phyloP scores from a whole-genome alignment of 1,140 invertebrate genomes.

The Drosophila sturtevanti region DNA sequence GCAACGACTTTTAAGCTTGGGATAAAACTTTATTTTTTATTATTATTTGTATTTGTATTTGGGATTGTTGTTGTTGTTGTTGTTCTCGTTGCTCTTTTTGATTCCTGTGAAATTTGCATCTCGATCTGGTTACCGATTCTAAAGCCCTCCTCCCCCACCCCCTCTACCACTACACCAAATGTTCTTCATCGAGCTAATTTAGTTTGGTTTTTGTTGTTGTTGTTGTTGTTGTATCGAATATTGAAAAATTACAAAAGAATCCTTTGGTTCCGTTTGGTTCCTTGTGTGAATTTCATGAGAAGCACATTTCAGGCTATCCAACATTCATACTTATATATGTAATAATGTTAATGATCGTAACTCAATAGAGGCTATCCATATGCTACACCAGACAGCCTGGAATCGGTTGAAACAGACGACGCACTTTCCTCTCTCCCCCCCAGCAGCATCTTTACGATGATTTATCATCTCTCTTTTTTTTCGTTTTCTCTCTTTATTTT shows the following conservation, averaged over 20 bases:
- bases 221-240: constrained; percentile 55
- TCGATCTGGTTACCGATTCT: constrained; percentile 24
- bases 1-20: constrained; percentile 56
- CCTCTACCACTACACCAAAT: no score
- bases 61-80: constrained; percentile 2
- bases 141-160: no score
- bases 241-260: constrained; percentile 76
- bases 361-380: constrained; percentile 48
- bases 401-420: constrained; percentile 41
- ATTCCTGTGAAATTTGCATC: constrained; percentile 80
- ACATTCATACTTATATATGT: neutral
- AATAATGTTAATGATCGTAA: constrained; percentile 75
- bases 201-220: constrained; percentile 40
- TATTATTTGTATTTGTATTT: constrained; percentile 67
- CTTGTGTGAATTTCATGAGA: constrained; percentile 56
- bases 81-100: constrained; percentile 45
- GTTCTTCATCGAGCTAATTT: constrained; percentile 66
- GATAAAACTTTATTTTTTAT: constrained; percentile 59
- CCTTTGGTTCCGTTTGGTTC: constrained; percentile 28
- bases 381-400: constrained; percentile 66
- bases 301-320: constrained; percentile 38
- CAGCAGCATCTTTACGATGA: constrained; percentile 22
- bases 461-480: constrained; percentile 60
- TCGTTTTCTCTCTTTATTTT: neutral
- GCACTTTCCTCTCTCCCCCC: constrained; percentile 32